Evolutionary conservation across 2,797 vertebrate species (phyloP), one percentile per base, ranked within the genome.

Genomic region (Acanthiza pusilla): DNA sequence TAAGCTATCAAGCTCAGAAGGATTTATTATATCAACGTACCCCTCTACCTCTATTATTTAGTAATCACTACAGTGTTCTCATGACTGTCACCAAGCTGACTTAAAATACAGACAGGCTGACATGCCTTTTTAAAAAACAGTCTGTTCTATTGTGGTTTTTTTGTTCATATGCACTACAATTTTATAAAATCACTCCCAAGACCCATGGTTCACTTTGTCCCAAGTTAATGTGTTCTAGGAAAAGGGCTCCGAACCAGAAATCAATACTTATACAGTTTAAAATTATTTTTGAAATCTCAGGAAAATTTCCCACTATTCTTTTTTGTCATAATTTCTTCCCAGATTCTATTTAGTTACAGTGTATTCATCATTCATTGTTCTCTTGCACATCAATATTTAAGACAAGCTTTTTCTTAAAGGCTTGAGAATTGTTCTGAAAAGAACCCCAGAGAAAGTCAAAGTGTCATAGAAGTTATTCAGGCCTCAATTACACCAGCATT

Each of bases 101-200:
- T 21, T 51, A 27, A 7, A 50, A 68, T 50, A 75, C 7, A 65
- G 20, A 72, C 7, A 65, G 9, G 6, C 15, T 73, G 26, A 45
- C 10, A n/a, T 1, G 13, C 25, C 2, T 57, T 42, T 77, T 22
- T 60, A 30, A 67, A 87, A 92, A 81, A 51, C 12, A 40, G 7
- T 55, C 11, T 72, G 6, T 2, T 88, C 73, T 79, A 7, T 38
- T 19, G 9, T 14, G 5, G 1, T 2, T 0, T 3, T 42, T 85
- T 79, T 65, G 7, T 51, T 79, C 27, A 23, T 38, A 50, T 54
- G 30, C 7, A 51, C 11, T 32, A 20, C 7, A 50, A 4, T 76
- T 85, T 68, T 25, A n/a, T 53, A 76, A 83, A 88, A 65, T 51
- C 36, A 53, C 10, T 51, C 29, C 9, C 26, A 53, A 65, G 27